phyloP scores from a whole-genome alignment of 2,113 vertebrate species.

The Planiliza haematocheilus region DNA sequence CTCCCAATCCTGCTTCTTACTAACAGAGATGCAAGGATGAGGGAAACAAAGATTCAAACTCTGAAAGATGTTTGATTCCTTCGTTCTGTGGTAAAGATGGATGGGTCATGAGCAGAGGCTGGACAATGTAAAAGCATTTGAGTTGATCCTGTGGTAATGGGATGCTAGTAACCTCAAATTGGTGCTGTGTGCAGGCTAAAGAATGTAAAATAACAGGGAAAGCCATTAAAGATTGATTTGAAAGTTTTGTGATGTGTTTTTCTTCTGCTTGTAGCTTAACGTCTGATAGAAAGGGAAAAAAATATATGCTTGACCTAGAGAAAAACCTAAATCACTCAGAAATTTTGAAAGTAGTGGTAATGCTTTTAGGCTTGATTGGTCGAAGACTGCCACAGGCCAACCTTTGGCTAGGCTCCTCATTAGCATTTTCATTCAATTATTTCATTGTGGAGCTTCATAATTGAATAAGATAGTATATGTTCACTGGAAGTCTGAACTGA shows the following conservation, averaged over 20 bases:
- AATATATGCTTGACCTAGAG: slow-evolving; percentile 37
- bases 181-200: slow-evolving; percentile 22
- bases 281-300: slow-evolving; percentile 39
- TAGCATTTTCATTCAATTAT: slow-evolving; percentile 68
- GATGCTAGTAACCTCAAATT: slow-evolving; percentile 30
- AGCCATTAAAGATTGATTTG: slow-evolving; percentile 61
- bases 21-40: slow-evolving; percentile 47
- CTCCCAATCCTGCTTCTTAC: slow-evolving; percentile 48
- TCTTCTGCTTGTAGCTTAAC: slow-evolving; percentile 15
- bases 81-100: slow-evolving; percentile 55
- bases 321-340: slow-evolving; percentile 44
- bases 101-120: slow-evolving; percentile 39
- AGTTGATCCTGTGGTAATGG: slow-evolving; percentile 46
- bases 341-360: slow-evolving; percentile 45
- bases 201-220: slow-evolving; percentile 40
- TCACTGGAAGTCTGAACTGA: slow-evolving; percentile 57
- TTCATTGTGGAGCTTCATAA: slow-evolving; percentile 56
- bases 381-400: slow-evolving; percentile 26
- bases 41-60: slow-evolving; percentile 55
- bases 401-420: slow-evolving; percentile 48
- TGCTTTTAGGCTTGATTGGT: slow-evolving; percentile 76
- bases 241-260: slow-evolving; percentile 36
- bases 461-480: slow-evolving; percentile 59
- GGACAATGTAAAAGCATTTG: slow-evolving; percentile 66
- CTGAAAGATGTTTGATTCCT: slow-evolving; percentile 49